Evolutionary conservation across 2,113 vertebrate genomes (phyloP), one percentile per base, ranked within the genome.

Genomic region (Amia ocellicauda): DNA sequence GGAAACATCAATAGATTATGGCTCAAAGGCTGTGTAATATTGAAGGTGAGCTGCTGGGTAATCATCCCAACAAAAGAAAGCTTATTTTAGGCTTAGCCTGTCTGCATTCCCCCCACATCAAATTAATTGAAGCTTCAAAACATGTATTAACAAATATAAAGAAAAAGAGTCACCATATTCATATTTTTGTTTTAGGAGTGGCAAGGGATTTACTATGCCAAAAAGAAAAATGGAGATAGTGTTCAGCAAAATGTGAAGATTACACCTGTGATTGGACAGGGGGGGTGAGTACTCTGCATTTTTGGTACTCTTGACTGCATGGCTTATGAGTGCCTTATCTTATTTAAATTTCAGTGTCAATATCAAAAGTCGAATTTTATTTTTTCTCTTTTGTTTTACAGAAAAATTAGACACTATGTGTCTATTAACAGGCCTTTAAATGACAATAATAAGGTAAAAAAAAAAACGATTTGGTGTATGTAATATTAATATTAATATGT

Each of bases 391-490:
- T 86, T 74, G 60, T 79, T 1, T 80, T 86, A 60, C 90, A 99
- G 96, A 86, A 98, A 94, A 92, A 94, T 97, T 89, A 95, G 96
- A 92, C 96, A 99, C 94, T 99, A 97, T 94, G 96, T 99, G 95
- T 99, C 94, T 80, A 92, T 98, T 90, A 95, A 93, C 89, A 91
- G 90, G 87, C 88, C 93, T 83, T 96, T 90, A 92, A 93, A 87
- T 80, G 92, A 94, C 88, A 95, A 86, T 89, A 96, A 87, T 87
- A 96, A 94, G 96, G 96, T 98, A 88, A 72, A 67, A 47, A 29
- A 17, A 47, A 29, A 17, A 36, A 14, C 3, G 41, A 19, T 17
- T 29, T 41, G 40, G 49, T 69, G 67, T 64, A n/a, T 16, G 9
- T n/a, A 43, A 9, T 10, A 47, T 23, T 31, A 19, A 26, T 47